Evolutionary conservation across 2,113 vertebrate species (phyloP).

Genomic region (Ctenomys sociabilis): DNA sequence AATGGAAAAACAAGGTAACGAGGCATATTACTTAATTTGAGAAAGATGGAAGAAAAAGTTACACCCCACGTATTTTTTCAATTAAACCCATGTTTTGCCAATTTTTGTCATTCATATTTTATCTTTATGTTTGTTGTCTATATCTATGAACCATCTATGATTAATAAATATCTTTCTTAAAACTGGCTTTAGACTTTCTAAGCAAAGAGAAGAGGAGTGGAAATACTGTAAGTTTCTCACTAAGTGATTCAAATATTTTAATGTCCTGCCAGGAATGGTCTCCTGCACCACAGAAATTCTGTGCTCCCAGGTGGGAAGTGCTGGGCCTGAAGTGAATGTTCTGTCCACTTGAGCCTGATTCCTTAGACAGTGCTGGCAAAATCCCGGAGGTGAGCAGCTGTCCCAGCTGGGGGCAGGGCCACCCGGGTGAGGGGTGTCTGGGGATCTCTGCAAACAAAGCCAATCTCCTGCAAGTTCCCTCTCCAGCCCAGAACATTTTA

Average conservation of each 20-base stretch:
- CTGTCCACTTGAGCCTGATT: neutral
- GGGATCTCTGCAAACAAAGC: neutral
- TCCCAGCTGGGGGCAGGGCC: neutral
- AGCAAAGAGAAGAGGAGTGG: neutral
- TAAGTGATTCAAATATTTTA: neutral
- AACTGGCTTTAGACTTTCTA: conserved; percentile 10
- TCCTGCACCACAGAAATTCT: rapidly evolving
- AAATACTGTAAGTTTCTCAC: neutral
- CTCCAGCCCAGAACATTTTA: conserved; percentile 62
- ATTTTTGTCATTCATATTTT: neutral
- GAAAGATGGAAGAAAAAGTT: conserved; percentile 7
- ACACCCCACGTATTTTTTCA: neutral
- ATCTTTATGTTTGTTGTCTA: conserved; percentile 4
- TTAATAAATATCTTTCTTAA: conserved; percentile 46
- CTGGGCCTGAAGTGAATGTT: neutral
- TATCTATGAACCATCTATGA: neutral
- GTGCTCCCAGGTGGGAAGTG: neutral
- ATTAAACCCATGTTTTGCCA: neutral
- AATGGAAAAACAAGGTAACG: neutral
- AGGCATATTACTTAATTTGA: conserved; percentile 52
- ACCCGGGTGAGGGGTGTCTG: neutral
- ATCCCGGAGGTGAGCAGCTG: neutral
- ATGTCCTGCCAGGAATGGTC: neutral
- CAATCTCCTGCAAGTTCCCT: conserved; percentile 63
- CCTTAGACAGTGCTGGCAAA: neutral